These are phyloP conservation scores for Orchestia grillus DNA, from an alignment of 1,140 invertebrate genomes.

Conservation along the genomic window DNA sequence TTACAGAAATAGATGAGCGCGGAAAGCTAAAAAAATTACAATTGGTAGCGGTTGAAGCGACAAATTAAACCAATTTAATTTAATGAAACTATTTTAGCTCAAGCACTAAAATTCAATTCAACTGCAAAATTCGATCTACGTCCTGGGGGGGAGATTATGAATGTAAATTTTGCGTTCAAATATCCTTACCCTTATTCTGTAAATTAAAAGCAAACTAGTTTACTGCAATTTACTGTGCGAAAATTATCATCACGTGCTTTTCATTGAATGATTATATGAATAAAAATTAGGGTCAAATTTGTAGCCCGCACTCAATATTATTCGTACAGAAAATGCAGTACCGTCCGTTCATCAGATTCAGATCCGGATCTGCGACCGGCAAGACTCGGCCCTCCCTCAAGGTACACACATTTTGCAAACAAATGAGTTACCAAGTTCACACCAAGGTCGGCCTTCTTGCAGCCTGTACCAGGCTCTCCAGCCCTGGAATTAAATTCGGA, in stretches of 20 bases:
- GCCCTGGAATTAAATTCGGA: neutral
- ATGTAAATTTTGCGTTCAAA: no score
- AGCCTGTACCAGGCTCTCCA: neutral
- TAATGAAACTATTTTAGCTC: neutral
- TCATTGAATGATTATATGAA: neutral
- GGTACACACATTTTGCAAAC: neutral
- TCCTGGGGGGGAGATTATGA: no score
- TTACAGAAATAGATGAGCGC: neutral
- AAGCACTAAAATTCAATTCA: neutral
- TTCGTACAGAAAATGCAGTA: neutral
- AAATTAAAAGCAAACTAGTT: no score
- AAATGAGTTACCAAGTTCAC: neutral
- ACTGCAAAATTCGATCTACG: neutral
- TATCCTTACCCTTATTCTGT: no score
- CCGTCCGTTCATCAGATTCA: neutral
- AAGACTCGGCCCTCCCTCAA: neutral
- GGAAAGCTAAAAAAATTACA: neutral
- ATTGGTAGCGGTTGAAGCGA: neutral
- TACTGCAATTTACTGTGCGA: no score
- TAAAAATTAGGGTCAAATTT: neutral
- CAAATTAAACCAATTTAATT: neutral
- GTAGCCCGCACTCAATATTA: neutral
- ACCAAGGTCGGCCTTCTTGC: neutral
- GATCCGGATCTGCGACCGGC: neutral
- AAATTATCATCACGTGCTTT: neutral